Evolutionary conservation across 2,888 invertebrate genomes (phyloP).

Genomic region (Junonia oenone): DNA sequence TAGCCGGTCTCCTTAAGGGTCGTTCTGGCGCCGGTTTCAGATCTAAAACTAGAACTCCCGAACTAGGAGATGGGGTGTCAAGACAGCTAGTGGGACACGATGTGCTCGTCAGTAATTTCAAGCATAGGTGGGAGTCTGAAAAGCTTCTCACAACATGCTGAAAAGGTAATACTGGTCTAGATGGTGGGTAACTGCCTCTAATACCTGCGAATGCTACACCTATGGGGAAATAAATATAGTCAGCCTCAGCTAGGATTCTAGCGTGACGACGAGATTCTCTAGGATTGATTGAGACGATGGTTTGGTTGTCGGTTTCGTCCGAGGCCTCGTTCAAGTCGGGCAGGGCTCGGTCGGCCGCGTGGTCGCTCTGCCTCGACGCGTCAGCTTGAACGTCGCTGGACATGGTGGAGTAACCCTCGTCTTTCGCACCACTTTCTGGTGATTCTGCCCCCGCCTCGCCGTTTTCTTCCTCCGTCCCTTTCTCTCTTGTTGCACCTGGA

Average conservation of each 20-base stretch:
- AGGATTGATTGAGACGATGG: constrained; percentile 72
- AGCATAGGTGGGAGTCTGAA: constrained; percentile 86
- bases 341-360: constrained; percentile 77
- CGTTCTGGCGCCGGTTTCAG: constrained; percentile 78
- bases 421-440: constrained; percentile 87
- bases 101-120: constrained; percentile 83
- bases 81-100: constrained; percentile 75
- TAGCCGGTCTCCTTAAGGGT: constrained; percentile 80
- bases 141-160: constrained; percentile 87
- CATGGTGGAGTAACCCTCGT: constrained; percentile 92
- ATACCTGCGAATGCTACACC: constrained; percentile 81
- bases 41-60: constrained; percentile 81
- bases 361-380: constrained; percentile 80
- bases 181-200: constrained; percentile 87
- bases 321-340: constrained; percentile 87
- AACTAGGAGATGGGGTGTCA: constrained; percentile 81
- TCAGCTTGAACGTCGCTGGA: constrained; percentile 89
- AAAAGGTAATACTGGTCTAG: constrained; percentile 83
- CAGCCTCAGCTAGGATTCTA: constrained; percentile 81
- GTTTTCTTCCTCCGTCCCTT: constrained; percentile 63
- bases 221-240: constrained; percentile 84
- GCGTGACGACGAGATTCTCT: constrained; percentile 74
- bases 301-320: constrained; percentile 84
- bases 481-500: constrained; percentile 55
- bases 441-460: constrained; percentile 85